Evolutionary conservation across 2,888 invertebrate species (phyloP).

Genomic region (Drosophila quinaria): DNA sequence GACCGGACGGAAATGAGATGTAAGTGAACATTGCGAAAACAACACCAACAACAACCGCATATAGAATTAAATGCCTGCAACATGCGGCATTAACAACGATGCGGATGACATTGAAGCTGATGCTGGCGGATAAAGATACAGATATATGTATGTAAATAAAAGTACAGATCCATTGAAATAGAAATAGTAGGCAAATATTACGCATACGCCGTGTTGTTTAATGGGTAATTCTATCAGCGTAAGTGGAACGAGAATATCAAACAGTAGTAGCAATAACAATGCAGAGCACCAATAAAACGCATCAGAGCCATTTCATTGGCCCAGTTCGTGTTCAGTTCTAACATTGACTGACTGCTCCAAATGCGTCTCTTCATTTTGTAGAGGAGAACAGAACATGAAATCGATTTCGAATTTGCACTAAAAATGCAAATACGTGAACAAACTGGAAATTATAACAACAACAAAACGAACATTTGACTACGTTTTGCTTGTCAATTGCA

Average conservation of each 20-base stretch:
- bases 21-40: slow-evolving; percentile 57
- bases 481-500: slow-evolving; percentile 48
- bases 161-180: background rate
- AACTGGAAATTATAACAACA: slow-evolving; percentile 11
- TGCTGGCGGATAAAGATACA: slow-evolving; percentile 1
- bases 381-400: slow-evolving; percentile 33
- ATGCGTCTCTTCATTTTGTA: slow-evolving; percentile 6
- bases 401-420: slow-evolving; percentile 67
- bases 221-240: background rate
- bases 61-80: slow-evolving; percentile 47
- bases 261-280: slow-evolving; percentile 24
- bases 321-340: background rate
- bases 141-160: background rate
- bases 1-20: slow-evolving; percentile 66
- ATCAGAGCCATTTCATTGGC: slow-evolving; percentile 35
- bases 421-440: slow-evolving; percentile 63
- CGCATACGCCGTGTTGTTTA: slow-evolving; percentile 24
- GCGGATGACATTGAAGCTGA: slow-evolving; percentile 52
- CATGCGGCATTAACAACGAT: slow-evolving; percentile 35
- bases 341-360: slow-evolving; percentile 29
- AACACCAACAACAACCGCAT: slow-evolving; percentile 7
- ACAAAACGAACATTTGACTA: slow-evolving; percentile 35
- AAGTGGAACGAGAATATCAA: slow-evolving; percentile 36
- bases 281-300: slow-evolving; percentile 47
- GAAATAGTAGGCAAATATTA: slow-evolving; percentile 42